Evolutionary conservation across 1,140 invertebrate genomes (phyloP).

Genomic region (Drosophila pruinosa): DNA sequence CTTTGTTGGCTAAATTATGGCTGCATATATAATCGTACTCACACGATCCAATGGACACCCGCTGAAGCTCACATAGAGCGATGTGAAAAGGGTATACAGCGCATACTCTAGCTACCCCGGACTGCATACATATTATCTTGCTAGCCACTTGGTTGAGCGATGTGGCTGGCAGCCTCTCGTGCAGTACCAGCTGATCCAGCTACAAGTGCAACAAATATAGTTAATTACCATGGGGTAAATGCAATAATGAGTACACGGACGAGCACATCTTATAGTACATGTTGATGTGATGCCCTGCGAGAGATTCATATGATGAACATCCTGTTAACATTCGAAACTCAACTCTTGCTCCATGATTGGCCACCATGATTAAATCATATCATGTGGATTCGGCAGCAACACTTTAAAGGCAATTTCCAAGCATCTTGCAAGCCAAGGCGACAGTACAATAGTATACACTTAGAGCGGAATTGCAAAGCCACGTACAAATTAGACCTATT

Average conservation of each 20-base stretch:
- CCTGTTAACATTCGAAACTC: no score
- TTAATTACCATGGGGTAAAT: constrained; percentile 7
- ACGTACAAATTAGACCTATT: no score
- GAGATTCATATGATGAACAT: no score
- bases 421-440: no score
- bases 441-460: no score
- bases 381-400: no score
- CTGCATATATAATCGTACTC: constrained; percentile 76
- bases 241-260: constrained; percentile 55
- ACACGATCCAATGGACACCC: constrained; percentile 78
- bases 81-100: constrained; percentile 65
- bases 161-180: constrained; percentile 67
- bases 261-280: no score
- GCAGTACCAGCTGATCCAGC: constrained; percentile 68
- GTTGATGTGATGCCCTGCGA: no score
- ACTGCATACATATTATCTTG: constrained; percentile 61
- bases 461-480: no score
- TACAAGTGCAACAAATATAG: neutral
- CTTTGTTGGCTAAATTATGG: constrained; percentile 79
- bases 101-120: constrained; percentile 52
- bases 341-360: no score
- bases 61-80: constrained; percentile 74
- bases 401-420: no score
- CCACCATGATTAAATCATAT: no score
- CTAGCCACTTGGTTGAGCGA: constrained; percentile 68